Conservation (phyloP, 2,113 vertebrate genomes). For the Suncus etruscus region DNA sequence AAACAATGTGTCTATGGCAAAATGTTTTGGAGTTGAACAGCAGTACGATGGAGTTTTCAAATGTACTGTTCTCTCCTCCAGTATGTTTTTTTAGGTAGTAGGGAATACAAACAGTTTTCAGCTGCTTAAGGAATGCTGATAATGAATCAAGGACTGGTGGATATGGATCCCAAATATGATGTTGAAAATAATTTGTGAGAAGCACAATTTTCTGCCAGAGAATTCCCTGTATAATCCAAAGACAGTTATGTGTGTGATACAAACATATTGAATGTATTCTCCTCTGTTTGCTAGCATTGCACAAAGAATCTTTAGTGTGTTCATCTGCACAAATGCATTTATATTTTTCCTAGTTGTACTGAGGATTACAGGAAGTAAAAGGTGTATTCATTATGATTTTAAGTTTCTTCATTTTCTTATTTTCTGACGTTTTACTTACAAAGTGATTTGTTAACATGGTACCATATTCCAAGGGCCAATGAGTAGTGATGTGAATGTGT, state of each 20-base stretch:
- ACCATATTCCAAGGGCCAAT: not conserved
- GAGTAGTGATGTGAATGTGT: not conserved
- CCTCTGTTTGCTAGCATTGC: not conserved
- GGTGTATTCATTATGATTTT: not conserved
- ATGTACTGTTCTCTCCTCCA: not conserved
- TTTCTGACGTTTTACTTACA: not conserved
- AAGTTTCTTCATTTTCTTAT: no score
- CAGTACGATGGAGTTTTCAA: not conserved
- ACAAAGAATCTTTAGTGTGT: not conserved
- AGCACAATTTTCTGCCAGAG: not conserved
- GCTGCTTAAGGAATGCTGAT: not conserved
- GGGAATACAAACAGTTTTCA: conserved; percentile 5
- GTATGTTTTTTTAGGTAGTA: not conserved
- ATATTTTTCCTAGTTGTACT: not conserved
- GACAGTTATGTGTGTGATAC: not conserved
- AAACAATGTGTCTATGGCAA: conserved; percentile 71
- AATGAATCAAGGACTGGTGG: not conserved
- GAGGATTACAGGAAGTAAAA: not conserved
- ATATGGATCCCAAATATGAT: not conserved
- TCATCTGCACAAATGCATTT: not conserved
- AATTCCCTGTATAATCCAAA: not conserved
- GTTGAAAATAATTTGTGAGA: not conserved
- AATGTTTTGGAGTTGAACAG: conserved; percentile 60
- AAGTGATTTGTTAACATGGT: not conserved
- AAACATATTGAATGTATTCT: not conserved